phyloP scores from a whole-genome alignment of 1,140 invertebrate species.

The Heliconius eleuchia region DNA sequence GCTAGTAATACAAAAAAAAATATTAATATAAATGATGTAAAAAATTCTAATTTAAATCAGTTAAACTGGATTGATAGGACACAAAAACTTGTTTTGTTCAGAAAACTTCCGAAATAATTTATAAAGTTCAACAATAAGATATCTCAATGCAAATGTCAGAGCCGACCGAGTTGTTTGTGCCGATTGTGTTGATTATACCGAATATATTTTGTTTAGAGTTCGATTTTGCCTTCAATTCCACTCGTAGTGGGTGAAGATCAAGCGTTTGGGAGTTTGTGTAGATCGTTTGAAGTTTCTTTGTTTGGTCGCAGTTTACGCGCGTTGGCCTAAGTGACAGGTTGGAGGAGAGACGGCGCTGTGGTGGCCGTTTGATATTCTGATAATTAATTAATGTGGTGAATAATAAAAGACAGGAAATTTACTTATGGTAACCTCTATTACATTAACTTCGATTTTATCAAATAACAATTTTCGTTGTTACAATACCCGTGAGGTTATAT shows the following conservation, averaged over 20 bases:
- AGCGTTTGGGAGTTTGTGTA: not conserved
- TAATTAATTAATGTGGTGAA: too few species aligned
- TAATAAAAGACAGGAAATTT: too few species aligned
- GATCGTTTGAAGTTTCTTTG: slow-evolving; percentile 6
- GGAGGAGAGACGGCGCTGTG: too few species aligned
- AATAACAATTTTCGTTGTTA: too few species aligned
- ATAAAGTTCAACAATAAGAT: slow-evolving; percentile 3
- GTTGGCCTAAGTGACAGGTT: not conserved
- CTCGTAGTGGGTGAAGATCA: not conserved
- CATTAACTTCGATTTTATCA: too few species aligned
- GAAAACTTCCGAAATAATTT: slow-evolving; percentile 7
- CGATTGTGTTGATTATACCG: slow-evolving; percentile 2
- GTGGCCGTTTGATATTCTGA: too few species aligned
- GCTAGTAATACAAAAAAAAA: not conserved
- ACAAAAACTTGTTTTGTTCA: not conserved
- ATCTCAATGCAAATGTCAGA: slow-evolving; percentile 12
- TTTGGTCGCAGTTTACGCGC: not conserved
- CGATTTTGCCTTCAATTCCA: not conserved
- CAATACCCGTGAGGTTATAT: too few species aligned
- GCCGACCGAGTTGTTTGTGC: slow-evolving; percentile 1
- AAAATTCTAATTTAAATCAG: not conserved
- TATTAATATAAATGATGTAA: not conserved
- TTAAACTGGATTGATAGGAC: not conserved
- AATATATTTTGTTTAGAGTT: not conserved
- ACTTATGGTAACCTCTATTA: too few species aligned